A percentile compares a stretch with the other conserved stretches of the same genome.
Conservation (phyloP, 35 echinoderm and acorn worm species). For the Strongylocentrotus purpuratus region DNA sequence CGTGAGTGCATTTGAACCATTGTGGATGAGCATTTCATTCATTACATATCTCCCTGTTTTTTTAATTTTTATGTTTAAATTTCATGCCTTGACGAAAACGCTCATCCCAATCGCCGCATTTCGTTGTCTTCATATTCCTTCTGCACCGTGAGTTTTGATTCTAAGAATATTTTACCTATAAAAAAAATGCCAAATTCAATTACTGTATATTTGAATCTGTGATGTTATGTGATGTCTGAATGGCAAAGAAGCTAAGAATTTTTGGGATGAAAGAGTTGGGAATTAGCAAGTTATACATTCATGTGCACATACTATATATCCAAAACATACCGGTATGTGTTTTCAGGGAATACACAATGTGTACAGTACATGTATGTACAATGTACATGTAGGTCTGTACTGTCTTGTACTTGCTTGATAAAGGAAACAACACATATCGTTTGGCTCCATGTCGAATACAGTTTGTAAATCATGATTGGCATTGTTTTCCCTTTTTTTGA, state of each 20-base stretch:
- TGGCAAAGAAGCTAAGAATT: background rate
- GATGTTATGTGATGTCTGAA: background rate
- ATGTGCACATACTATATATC: no score
- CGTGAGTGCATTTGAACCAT: background rate
- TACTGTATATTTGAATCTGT: background rate
- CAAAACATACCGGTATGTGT: no score
- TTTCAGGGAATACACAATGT: no score
- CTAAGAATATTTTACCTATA: background rate
- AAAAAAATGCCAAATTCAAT: background rate
- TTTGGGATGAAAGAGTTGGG: no score
- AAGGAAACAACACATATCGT: no score
- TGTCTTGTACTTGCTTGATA: no score
- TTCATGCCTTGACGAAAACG: conserved; percentile 26
- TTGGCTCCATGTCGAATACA: no score
- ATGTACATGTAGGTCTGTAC: no score
- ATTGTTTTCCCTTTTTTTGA: no score
- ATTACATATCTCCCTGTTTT: background rate
- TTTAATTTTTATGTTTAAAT: conserved; percentile 31
- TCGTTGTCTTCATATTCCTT: background rate
- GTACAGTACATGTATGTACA: no score
- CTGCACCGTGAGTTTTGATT: conserved; percentile 38
- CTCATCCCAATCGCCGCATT: background rate
- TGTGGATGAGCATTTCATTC: background rate
- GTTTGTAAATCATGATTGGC: no score
- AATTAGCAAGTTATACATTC: no score